phyloP scores from a whole-genome alignment of 2,113 vertebrate genomes.

The Nestor notabilis region DNA sequence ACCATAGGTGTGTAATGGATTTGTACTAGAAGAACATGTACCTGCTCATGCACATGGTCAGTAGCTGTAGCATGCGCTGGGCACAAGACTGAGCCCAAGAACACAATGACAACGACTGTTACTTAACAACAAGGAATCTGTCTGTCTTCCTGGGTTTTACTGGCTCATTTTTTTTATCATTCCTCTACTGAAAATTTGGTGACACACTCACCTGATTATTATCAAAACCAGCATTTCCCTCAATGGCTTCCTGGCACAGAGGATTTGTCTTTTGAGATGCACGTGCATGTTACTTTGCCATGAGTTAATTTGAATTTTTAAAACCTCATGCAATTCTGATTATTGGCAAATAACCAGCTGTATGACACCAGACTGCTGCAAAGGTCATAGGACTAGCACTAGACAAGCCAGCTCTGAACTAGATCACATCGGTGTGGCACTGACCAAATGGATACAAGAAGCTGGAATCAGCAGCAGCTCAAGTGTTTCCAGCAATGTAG shows the following conservation, averaged over 20 bases:
- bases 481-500: not conserved
- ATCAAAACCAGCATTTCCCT: not conserved
- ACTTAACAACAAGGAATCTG: not conserved
- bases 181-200: not conserved
- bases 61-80: not conserved
- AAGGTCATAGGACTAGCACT: not conserved
- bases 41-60: not conserved
- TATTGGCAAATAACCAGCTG: not conserved
- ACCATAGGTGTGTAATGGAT: not conserved
- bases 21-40: not conserved
- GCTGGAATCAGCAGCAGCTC: not conserved
- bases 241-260: not conserved
- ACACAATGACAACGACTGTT: not conserved
- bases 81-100: not conserved
- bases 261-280: not conserved
- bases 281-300: fast-evolving
- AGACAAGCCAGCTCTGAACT: not conserved
- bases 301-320: not conserved
- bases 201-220: not conserved
- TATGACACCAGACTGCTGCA: not conserved
- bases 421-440: not conserved
- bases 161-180: not conserved
- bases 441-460: not conserved
- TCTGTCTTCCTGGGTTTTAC: not conserved
- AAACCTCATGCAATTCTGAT: not conserved